Evolutionary conservation across 2,888 invertebrate genomes (phyloP), one percentile per base, ranked within the genome.

Genomic region (Craniophora ligustri): DNA sequence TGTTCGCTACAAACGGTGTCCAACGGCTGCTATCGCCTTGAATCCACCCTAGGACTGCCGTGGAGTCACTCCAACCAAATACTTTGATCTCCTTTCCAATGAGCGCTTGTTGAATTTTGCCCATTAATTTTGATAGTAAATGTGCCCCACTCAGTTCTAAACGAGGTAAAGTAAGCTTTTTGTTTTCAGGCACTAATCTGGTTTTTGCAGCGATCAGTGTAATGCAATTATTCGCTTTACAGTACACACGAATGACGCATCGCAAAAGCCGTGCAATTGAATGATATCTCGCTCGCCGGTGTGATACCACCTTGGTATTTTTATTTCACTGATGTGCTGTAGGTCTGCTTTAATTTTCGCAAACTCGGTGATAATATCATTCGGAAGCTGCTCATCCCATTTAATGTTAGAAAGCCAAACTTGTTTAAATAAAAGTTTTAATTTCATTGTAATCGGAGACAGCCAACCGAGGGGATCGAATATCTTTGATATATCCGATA

Each of bases 181-280:
- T 57, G 7, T 26, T 46, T 3, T 42, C 2, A 3, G 57, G 57
- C 3, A 35, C 46, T n/a, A 58, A n/a, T 38, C 47, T 58, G 8
- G 53, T 36, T 48, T 53, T 59, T n/a, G 40, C 53, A 3, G 48
- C 40, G 0, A 56, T 19, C 0, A 45, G 15, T 39, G 16, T 30
- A n/a, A 23, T 10, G 4, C 21, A 18, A 7, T 26, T n/a, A 2
- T 16, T 18, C 2, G 4, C 3, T 5, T 42, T 8, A 11, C 46
- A 26, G n/a, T 50, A 46, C 0, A 57, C 13, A 51, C 1, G 30
- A 28, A 28, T 0, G 40, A 36, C 1, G 45, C 36, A n/a, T 53
- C 46, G 19, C 42, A 38, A 11, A 53, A 47, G 10, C 30, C 36
- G 8, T 38, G 39, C 16, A 57, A 4, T n/a, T 35, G 13, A 13